Evolutionary conservation across 2,113 vertebrate genomes (phyloP).

Genomic region (Callorhinus ursinus): DNA sequence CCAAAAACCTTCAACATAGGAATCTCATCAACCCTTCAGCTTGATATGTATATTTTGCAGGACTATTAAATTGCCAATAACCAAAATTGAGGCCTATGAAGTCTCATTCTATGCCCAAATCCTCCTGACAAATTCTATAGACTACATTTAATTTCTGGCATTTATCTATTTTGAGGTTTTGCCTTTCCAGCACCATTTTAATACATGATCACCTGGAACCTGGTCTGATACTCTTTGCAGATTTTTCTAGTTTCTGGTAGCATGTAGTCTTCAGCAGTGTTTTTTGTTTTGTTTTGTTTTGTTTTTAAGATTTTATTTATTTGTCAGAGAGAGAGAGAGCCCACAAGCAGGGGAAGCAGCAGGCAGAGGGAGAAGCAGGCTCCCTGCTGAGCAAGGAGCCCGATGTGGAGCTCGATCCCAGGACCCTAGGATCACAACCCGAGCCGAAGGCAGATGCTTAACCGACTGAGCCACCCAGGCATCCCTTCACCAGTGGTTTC

Average conservation of each 20-base stretch:
- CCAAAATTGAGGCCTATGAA: background rate
- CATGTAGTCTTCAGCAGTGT: background rate
- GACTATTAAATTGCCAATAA: background rate
- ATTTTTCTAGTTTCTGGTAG: background rate
- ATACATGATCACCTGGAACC: background rate
- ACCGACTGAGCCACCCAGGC: too few relatives aligned
- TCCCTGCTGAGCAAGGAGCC: too few relatives aligned
- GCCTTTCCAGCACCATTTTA: background rate
- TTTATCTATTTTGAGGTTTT: background rate
- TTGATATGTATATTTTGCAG: background rate
- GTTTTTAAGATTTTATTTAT: too few relatives aligned
- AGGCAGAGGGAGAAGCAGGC: too few relatives aligned
- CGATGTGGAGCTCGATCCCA: too few relatives aligned
- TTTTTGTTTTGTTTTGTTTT: background rate
- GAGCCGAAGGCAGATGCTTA: too few relatives aligned
- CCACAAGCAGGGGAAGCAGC: too few relatives aligned
- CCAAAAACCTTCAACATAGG: background rate
- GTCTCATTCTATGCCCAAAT: background rate
- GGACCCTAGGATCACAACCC: too few relatives aligned
- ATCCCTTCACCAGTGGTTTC: background rate
- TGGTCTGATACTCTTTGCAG: background rate
- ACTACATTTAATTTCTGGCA: background rate
- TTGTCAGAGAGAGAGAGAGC: too few relatives aligned
- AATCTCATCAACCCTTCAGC: background rate
- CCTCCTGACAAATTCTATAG: background rate